Evolutionary conservation across 2,797 vertebrate species (phyloP).

Genomic region (Diplodus puntazzo): DNA sequence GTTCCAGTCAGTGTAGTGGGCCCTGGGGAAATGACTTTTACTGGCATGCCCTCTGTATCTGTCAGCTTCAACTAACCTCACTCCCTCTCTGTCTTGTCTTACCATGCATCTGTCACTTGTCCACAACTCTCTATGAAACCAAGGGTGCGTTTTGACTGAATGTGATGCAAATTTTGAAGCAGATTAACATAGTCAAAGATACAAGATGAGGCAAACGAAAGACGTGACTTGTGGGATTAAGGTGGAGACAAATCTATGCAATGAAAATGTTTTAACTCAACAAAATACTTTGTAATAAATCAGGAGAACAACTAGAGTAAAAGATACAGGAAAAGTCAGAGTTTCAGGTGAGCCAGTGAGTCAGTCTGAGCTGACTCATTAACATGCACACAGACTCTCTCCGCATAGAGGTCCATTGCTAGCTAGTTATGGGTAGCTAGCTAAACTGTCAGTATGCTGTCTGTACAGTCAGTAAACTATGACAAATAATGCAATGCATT

Average conservation of each 20-base stretch:
- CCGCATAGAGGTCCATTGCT: background rate
- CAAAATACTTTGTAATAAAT: background rate
- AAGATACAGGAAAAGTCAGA: background rate
- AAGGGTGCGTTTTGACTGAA: background rate
- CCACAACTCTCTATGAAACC: slow-evolving; percentile 7
- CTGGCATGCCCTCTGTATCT: slow-evolving; percentile 67
- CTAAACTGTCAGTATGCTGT: background rate
- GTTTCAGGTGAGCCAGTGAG: background rate
- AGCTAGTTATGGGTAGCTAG: background rate
- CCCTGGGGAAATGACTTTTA: slow-evolving; percentile 63
- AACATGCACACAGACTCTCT: background rate
- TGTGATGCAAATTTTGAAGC: background rate
- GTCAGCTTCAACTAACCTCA: slow-evolving; percentile 70
- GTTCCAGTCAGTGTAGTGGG: slow-evolving; percentile 52
- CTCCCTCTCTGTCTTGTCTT: slow-evolving; percentile 21
- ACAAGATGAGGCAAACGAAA: background rate
- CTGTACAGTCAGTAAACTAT: background rate
- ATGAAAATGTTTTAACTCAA: background rate
- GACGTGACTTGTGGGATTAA: background rate
- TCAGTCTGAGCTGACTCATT: background rate
- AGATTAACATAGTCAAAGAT: slow-evolving; percentile 5
- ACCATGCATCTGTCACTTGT: slow-evolving; percentile 25
- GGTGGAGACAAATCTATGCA: background rate
- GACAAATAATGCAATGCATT: background rate
- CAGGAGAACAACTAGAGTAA: background rate